Evolutionary conservation across 2,888 invertebrate species (phyloP), one percentile per base, ranked within the genome.

Genomic region (Gymnoscelis rufifasciata): DNA sequence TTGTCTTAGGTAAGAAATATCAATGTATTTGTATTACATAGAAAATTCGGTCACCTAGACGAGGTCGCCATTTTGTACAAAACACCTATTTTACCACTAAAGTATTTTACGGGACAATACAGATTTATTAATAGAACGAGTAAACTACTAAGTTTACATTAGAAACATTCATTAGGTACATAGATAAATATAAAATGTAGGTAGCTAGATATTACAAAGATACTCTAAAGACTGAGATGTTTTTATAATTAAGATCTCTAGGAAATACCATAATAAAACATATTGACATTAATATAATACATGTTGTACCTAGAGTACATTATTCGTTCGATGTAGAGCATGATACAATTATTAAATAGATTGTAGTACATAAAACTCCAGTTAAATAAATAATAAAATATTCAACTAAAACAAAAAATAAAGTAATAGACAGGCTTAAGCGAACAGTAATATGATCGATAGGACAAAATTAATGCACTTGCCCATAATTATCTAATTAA

Each of bases 341-440:
- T 75, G 66, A 70, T 68, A 66, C 63, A 70, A 67, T 65, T 71
- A 73, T 67, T 71, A 66, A 61, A 71, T 69, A 74, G 60, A 72
- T 71, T 75, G 73, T 67, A 76, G 66, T 65, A 13, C 31, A 33
- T 33, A 66, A 68, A 66, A 75, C 67, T 76, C 66, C 58, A 75
- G 68, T 81, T 76, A 86, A 47, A 88, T 88, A 88, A 88, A 88
- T 88, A 87, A 88, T 87, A 88, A 86, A 88, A 88, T 86, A 87
- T 87, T 77, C 50, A 87, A 86, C 77, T 83, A 84, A 87, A 88
- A 88, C 87, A 87, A 88, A 80, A 82, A 80, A 74, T 75, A 77
- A 81, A 76, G 72, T 77, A 83, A 78, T 76, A 83, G 80, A 77
- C 68, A 79, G 82, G 83, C 80, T 78, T 71, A 83, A 86, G 87